Percentiles rank a stretch among this genome's conserved stretches.
Evolutionary conservation across 2,113 vertebrate genomes (phyloP).

Genomic region (Lampris megalopsis): DNA sequence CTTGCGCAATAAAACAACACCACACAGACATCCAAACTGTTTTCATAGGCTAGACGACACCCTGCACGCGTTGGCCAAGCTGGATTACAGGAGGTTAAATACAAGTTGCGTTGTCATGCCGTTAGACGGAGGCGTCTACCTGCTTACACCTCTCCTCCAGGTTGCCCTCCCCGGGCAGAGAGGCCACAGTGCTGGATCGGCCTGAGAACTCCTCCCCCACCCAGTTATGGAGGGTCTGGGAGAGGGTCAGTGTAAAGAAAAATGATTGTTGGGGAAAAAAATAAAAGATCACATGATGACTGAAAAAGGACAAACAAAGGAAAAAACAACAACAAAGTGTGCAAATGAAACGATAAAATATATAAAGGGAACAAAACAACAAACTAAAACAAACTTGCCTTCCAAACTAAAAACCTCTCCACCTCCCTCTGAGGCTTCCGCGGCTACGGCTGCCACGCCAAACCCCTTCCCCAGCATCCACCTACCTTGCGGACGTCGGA

Average conservation of each 20-base stretch:
- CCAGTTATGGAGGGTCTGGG: conserved; percentile 88
- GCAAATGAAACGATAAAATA: conserved; percentile 2
- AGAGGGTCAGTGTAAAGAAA: conserved; percentile 46
- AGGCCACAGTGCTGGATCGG: conserved; percentile 86
- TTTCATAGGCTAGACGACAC: background rate
- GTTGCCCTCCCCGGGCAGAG: conserved; percentile 90
- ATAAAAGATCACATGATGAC: background rate
- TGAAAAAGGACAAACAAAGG: background rate
- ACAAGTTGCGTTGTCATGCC: conserved; percentile 27
- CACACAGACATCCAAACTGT: conserved; percentile 4
- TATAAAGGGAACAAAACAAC: background rate
- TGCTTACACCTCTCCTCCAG: conserved; percentile 96
- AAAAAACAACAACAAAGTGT: background rate
- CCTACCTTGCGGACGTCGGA: conserved; percentile 94
- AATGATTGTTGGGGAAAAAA: background rate
- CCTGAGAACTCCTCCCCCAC: conserved; percentile 88
- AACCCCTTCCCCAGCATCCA: background rate
- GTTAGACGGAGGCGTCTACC: conserved; percentile 80
- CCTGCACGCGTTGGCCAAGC: background rate
- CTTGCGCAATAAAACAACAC: background rate
- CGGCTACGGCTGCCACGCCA: background rate
- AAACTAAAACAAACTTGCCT: background rate
- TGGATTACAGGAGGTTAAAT: background rate
- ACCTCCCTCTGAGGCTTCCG: background rate
- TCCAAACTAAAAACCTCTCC: background rate